Evolutionary conservation across 2,797 vertebrate species (phyloP), one percentile per base, ranked within the genome.

Genomic region (Enteromius paludinosus): DNA sequence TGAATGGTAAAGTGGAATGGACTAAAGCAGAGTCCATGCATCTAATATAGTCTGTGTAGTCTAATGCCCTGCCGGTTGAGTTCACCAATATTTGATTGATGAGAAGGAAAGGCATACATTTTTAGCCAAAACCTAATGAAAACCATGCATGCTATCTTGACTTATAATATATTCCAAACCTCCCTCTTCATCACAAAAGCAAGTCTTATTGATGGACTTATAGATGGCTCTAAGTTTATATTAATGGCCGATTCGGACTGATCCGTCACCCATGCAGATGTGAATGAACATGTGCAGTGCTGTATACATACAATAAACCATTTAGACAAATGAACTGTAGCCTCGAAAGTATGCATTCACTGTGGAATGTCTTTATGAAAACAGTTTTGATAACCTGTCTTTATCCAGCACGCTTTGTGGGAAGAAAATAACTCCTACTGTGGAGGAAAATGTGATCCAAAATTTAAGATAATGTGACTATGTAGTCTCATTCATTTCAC

Each of bases 311-410:
- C 28, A 81, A 77, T 79, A 85, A 74, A 66, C 54, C 45, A 62
- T 62, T 81, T 30, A 47, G 38, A 47, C 30, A 62, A 45, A 81
- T 73, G n/a, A 70, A 69, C 41, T 43, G 59, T n/a, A 82, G 79
- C 64, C 70, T 70, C 35, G 28, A 38, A 45, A 61, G 33, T 71
- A 84, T 85, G 69, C 45, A 72, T 69, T 86, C 65, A 85, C 49
- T 47, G 47, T 78, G 84, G 82, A 83, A 81, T 79, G 82, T 82
- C 77, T 82, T 87, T 72, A 64, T 81, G 59, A 84, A 81, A 82
- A 75, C 70, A 69, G 72, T 56, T 80, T 86, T 75, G 28, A 83
- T 82, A 79, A 83, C 62, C 73, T 75, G 78, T 70, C 54, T 69
- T 77, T 52, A 76, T 68, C 25, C 62, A 47, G 61, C 77, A 28